Conservation (phyloP, 2,888 invertebrate species). For the Argyra leucocephala region DNA sequence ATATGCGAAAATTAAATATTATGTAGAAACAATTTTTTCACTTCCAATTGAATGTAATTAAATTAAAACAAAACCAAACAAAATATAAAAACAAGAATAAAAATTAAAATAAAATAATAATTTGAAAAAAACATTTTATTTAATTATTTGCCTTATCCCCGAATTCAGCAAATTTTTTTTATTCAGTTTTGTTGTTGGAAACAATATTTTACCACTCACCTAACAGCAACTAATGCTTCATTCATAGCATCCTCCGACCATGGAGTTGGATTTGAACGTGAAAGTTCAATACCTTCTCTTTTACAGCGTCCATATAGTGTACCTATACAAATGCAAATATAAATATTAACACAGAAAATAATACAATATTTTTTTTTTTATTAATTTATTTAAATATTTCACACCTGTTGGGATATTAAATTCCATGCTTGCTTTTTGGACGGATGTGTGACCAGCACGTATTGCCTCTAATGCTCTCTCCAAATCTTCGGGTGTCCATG, state of each 20-base stretch:
- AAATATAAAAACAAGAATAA: background rate
- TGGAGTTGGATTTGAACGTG: conserved; percentile 80
- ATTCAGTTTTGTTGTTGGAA: conserved; percentile 7
- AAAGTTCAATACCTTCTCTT: conserved; percentile 79
- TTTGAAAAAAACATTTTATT: background rate
- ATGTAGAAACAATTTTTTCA: background rate
- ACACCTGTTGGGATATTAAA: conserved; percentile 77
- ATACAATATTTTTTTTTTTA: too few species aligned
- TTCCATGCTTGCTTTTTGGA: conserved; percentile 76
- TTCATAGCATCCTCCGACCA: conserved; percentile 93
- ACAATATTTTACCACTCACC: conserved; percentile 45
- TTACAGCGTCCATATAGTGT: conserved; percentile 83
- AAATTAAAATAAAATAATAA: background rate
- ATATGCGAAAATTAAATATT: background rate
- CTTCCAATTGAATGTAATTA: too few species aligned
- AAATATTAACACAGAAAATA: too few species aligned
- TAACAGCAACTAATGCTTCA: conserved; percentile 79
- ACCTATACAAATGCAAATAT: conserved; percentile 40
- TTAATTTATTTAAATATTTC: too few species aligned
- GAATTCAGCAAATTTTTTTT: conserved; percentile 5
- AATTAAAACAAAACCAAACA: background rate
- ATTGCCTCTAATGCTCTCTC: conserved; percentile 72
- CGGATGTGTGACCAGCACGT: conserved; percentile 68
- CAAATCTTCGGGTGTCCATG: conserved; percentile 77
- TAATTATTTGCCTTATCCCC: background rate